Base-by-base conservation (phyloP, 1,140 invertebrate species). In the Pseudoatta argentina region DNA sequence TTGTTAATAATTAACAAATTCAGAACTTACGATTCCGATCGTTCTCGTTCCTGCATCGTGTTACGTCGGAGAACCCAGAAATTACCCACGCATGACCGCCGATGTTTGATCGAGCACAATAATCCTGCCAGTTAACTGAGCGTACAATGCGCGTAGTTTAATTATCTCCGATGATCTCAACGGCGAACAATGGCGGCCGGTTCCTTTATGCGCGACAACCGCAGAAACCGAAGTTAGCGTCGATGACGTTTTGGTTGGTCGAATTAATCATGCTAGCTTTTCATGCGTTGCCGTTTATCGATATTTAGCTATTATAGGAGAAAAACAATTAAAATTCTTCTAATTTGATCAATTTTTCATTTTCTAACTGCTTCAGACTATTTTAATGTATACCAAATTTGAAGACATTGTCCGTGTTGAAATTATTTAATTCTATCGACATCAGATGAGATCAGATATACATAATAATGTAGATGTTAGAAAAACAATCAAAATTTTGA, bases 81-180 rank as follows among this genome's bases (percentile, higher is more conserved):
- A 75, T 83, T 75, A 51, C 14, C 55, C 69, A 83, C 55, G 79
- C 79, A 51, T 75, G 79, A 83, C 69, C 59, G 39, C 24, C 69
- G 69, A 57, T 81, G 64, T 61, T 83, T 73, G 79, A 72, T 61
- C 39, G 79, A 61, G 79, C 39, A 83, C 79, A 83, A 83, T 83
- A 83, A 83, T 83, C 79, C 79, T 73, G 79, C 79, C 69, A 83
- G 79, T 83, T 83, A 83, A 75, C 79, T 75, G 79, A 73, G 61
- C 69, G 69, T 75, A 83, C 79, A 83, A 83, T 83, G 69, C 69
- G 69, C 79, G 79, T 83, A 83, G 79, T 83, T 83, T 83, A 83
- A 83, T 83, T 83, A 83, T 83, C 69, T 75, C 79, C 39, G 69
- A 83, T 83, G 67, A 83, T 83, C 79, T 73, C 79, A 63, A 75